Evolutionary conservation across 2,888 invertebrate species (phyloP).

Genomic region (Caradrina kadenii): DNA sequence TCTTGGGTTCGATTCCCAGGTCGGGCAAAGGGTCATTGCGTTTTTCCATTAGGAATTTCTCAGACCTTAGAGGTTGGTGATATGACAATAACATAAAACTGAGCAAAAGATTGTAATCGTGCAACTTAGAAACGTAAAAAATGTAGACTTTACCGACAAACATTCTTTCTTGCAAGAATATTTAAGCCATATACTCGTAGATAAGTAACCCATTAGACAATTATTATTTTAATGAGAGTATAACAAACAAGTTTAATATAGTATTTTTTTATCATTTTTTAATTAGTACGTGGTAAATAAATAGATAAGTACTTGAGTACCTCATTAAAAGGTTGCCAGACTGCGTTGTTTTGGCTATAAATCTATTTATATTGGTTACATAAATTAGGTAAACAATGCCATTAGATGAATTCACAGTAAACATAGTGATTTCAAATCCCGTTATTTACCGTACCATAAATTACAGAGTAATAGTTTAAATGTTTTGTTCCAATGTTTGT

Average conservation of each 20-base stretch:
- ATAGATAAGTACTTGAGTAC: not conserved
- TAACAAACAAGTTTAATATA: conserved; percentile 5
- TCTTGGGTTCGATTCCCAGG: too few species aligned
- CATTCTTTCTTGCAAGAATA: too few species aligned
- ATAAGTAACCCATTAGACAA: conserved; percentile 20
- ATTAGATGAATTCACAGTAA: conserved; percentile 48
- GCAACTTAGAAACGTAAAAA: too few species aligned
- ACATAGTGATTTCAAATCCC: conserved; percentile 46
- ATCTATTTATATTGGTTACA: conserved; percentile 25
- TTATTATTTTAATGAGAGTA: conserved; percentile 11
- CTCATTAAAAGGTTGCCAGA: not conserved
- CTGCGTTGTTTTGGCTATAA: conserved; percentile 3
- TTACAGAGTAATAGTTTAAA: conserved; percentile 52
- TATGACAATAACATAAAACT: too few species aligned
- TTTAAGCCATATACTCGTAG: conserved; percentile 6
- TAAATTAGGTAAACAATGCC: conserved; percentile 45
- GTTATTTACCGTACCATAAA: conserved; percentile 51
- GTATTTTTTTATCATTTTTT: conserved; percentile 2
- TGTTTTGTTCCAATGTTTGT: conserved; percentile 51
- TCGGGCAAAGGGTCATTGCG: too few species aligned
- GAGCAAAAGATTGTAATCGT: too few species aligned
- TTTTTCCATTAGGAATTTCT: too few species aligned
- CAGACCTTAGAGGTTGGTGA: too few species aligned
- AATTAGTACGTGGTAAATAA: conserved; percentile 1
- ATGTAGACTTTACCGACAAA: too few species aligned